Percentiles rank a stretch among this genome's conserved stretches.
phyloP scores from a whole-genome alignment of 2,888 invertebrate species.

The Lithosia quadra region DNA sequence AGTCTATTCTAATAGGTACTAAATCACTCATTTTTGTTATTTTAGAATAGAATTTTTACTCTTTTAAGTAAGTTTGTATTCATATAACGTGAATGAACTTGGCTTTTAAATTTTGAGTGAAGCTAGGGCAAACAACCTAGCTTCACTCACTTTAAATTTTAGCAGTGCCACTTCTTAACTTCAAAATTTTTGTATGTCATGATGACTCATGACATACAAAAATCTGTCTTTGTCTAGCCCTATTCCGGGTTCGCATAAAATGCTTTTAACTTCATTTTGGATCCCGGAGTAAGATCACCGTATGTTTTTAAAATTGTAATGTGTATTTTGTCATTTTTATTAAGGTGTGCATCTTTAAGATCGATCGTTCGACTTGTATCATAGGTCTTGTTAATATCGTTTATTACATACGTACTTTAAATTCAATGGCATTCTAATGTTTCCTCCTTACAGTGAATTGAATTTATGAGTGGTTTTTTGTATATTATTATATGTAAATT shows the following conservation, averaged over 20 bases:
- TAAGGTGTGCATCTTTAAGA: conserved; percentile 29
- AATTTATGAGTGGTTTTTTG: conserved; percentile 35
- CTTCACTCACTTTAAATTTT: too few species aligned
- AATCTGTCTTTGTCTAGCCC: too few species aligned
- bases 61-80: not conserved
- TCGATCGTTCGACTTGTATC: conserved; percentile 36
- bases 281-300: too few species aligned
- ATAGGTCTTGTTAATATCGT: conserved; percentile 35
- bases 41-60: not conserved
- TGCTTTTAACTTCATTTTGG: too few species aligned
- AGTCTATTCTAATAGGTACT: not conserved
- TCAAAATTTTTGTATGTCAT: too few species aligned
- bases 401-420: conserved; percentile 36
- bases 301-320: not conserved
- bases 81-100: not conserved
- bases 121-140: too few species aligned
- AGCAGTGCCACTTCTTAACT: too few species aligned
- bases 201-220: too few species aligned
- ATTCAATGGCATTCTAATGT: conserved; percentile 37
- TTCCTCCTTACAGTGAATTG: conserved; percentile 20
- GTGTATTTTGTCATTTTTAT: conserved; percentile 17
- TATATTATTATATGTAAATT: conserved; percentile 40
- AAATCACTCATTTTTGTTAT: too few species aligned
- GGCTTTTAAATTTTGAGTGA: too few species aligned
- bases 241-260: too few species aligned